phyloP scores from a whole-genome alignment of 2,888 invertebrate species.

The Cataglyphis rosenhaueri region DNA sequence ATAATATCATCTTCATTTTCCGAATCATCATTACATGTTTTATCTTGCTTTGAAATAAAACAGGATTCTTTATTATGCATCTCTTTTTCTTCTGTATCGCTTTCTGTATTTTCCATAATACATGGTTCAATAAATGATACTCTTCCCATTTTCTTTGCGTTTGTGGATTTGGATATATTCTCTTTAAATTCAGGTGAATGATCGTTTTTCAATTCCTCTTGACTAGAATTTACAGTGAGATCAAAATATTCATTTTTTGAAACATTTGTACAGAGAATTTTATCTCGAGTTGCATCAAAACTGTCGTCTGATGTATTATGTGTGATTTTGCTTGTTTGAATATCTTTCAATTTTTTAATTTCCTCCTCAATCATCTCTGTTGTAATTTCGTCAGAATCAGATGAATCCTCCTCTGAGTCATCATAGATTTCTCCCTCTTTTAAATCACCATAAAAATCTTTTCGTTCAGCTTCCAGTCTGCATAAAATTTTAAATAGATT shows the following conservation, averaged over 20 bases:
- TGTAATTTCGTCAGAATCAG: constrained; percentile 65
- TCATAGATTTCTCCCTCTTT: constrained; percentile 71
- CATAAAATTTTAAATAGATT: background rate
- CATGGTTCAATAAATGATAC: constrained; percentile 71
- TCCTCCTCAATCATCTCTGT: constrained; percentile 64
- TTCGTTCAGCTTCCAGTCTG: constrained; percentile 76
- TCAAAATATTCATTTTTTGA: background rate
- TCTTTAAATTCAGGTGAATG: constrained; percentile 5
- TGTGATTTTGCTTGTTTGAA: background rate
- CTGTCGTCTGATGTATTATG: background rate
- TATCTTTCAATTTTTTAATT: constrained; percentile 64
- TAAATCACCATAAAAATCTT: constrained; percentile 72
- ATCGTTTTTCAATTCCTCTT: background rate
- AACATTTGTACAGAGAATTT: constrained; percentile 17
- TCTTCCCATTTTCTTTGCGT: constrained; percentile 53
- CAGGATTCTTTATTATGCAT: constrained; percentile 26
- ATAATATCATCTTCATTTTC: constrained; percentile 71
- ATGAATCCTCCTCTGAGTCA: constrained; percentile 64
- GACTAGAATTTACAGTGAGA: background rate
- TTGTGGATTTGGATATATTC: background rate
- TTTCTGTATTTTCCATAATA: background rate
- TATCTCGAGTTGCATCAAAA: background rate
- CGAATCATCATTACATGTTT: background rate
- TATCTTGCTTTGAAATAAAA: constrained; percentile 36
- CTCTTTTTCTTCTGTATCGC: background rate